These are phyloP conservation scores for Hycleus cichorii DNA, from an alignment of 1,140 invertebrate genomes.

Conservation along the genomic window DNA sequence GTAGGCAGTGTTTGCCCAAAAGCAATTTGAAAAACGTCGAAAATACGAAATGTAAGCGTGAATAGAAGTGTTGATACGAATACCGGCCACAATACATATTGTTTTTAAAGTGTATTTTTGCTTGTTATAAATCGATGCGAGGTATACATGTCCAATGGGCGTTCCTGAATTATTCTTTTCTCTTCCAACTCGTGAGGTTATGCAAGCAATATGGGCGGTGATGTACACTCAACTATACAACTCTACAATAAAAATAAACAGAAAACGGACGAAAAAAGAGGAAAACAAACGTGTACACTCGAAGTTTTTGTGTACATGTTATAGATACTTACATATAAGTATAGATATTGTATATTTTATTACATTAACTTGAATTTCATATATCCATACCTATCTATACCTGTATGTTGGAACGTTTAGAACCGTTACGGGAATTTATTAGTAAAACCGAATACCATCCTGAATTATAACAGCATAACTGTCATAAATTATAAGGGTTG, in stretches of 20 bases:
- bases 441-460: too few relatives aligned
- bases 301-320: too few relatives aligned
- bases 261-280: too few relatives aligned
- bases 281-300: background rate
- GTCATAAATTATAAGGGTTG: too few relatives aligned
- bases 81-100: slow-evolving; percentile 8
- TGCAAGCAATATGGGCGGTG: slow-evolving; percentile 41
- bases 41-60: slow-evolving; percentile 23
- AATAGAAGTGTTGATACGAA: slow-evolving; percentile 3
- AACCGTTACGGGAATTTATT: too few relatives aligned
- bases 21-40: slow-evolving; percentile 34
- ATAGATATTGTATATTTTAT: too few relatives aligned
- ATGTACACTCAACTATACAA: slow-evolving; percentile 1
- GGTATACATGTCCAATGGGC: slow-evolving; percentile 42
- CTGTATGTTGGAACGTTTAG: too few relatives aligned
- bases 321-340: too few relatives aligned
- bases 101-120: slow-evolving; percentile 35
- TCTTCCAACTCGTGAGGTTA: slow-evolving; percentile 41
- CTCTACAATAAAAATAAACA: too few relatives aligned
- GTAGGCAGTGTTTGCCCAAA: slow-evolving; percentile 30
- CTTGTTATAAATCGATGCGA: slow-evolving; percentile 37
- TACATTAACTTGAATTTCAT: too few relatives aligned
- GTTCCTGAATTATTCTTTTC: slow-evolving; percentile 43
- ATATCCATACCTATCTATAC: too few relatives aligned
- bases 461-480: too few relatives aligned